phyloP scores from a whole-genome alignment of 2,113 vertebrate genomes.

The Bubo bubo region DNA sequence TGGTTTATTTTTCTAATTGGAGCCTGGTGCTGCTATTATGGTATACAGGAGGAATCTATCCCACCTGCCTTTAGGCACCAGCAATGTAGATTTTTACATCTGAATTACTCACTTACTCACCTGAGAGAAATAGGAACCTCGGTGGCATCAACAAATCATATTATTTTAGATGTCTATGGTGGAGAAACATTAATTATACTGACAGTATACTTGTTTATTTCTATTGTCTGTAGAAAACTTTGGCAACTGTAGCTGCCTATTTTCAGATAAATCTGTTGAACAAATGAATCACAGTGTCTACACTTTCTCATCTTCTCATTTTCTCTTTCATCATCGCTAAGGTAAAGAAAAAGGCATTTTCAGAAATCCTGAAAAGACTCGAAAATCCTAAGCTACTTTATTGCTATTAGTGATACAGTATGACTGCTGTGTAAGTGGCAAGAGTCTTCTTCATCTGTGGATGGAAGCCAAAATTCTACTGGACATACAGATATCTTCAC shows the following conservation, averaged over 20 bases:
- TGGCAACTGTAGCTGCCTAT: neutral
- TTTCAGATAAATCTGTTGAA: neutral
- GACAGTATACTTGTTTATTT: neutral
- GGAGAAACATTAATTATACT: neutral
- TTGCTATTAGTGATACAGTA: neutral
- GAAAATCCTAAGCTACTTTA: neutral
- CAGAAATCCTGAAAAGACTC: neutral
- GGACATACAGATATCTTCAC: neutral
- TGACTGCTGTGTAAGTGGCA: neutral
- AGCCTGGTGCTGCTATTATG: neutral
- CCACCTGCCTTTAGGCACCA: neutral
- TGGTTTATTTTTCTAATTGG: neutral
- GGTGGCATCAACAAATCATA: fast-evolving
- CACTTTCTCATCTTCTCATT: neutral
- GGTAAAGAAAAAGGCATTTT: neutral
- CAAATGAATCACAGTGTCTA: neutral
- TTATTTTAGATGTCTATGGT: neutral
- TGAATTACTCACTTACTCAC: neutral
- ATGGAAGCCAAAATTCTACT: neutral
- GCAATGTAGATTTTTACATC: neutral
- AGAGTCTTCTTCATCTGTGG: neutral
- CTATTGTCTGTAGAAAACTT: neutral
- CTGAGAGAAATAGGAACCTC: neutral
- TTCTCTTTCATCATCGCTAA: neutral
- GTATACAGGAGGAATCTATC: neutral